Evolutionary conservation across 2,888 invertebrate genomes (phyloP), one percentile per base, ranked within the genome.

Genomic region (Callimorpha dominula): DNA sequence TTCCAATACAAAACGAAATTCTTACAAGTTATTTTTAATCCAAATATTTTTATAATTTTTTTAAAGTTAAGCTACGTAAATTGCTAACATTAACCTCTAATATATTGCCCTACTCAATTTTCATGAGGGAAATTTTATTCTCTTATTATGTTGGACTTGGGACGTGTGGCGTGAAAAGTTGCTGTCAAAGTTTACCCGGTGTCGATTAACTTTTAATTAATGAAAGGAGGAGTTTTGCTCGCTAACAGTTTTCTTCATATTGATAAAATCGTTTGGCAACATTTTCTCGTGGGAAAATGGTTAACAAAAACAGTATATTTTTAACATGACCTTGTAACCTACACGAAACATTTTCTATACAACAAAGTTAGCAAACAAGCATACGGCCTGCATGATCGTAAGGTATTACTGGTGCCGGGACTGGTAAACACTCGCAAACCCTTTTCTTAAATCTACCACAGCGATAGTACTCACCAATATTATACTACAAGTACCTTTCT

Each of bases 121-220:
- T 81, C 78, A 78, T 67, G 75, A 72, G 70, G 69, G 17, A 72
- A 82, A 82, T 77, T 80, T 78, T 84, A 82, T 84, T 82, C 72
- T 66, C 69, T 50, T 75, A 73, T 73, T 76, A 80, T 81, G 70
- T 82, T 71, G 52, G 52, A 63, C 72, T 68, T 68, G 65, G 74
- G 62, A 85, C 74, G 80, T 81, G 78, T 81, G 81, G 72, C 71
- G 71, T 79, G 74, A 81, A 79, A 79, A 80, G 73, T 79, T 80
- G 15, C 65, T 70, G 71, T 65, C 71, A 43, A 79, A 85, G 78
- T 85, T 85, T 57, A 67, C 73, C 74, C 81, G 75, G 81, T 78
- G 75, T 84, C 85, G 82, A 90, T 89, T 87, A 87, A 90, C 87
- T 89, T 89, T 89, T 89, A 90, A 90, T 90, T 89, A 89, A 88